These are phyloP conservation scores for Chaetodon auriga DNA, from an alignment of 2,113 vertebrate genomes.

Conservation along the genomic window DNA sequence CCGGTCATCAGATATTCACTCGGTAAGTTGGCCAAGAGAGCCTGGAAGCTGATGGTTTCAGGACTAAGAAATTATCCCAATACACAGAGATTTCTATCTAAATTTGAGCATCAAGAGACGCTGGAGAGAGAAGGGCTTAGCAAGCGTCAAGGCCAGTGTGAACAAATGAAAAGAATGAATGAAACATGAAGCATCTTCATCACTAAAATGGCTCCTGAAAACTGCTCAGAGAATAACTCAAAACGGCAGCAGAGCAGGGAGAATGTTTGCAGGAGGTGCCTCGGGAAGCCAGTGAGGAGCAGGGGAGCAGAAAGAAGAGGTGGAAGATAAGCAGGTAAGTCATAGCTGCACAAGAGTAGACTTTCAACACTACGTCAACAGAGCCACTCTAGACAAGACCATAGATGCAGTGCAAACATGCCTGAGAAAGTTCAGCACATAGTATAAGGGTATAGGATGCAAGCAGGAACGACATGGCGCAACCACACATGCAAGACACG, in stretches of 20 bases:
- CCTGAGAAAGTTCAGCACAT: neutral
- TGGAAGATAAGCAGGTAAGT: neutral
- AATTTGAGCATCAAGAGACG: neutral
- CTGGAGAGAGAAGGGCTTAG: slow-evolving; percentile 7
- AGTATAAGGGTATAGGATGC: neutral
- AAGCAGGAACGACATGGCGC: neutral
- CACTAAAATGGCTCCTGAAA: slow-evolving; percentile 26
- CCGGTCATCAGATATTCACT: neutral
- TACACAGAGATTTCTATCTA: neutral
- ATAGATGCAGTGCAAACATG: neutral
- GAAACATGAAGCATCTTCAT: slow-evolving; percentile 18
- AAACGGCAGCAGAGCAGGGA: slow-evolving; percentile 13
- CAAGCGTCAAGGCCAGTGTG: neutral
- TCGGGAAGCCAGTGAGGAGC: neutral
- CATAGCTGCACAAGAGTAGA: neutral
- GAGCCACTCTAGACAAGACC: too few species aligned
- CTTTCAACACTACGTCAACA: neutral
- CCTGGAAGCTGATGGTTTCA: neutral
- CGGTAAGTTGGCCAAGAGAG: neutral
- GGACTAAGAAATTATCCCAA: too few species aligned
- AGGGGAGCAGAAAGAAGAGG: neutral
- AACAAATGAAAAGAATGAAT: slow-evolving; percentile 1
- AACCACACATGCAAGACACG: neutral
- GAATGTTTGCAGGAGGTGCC: neutral
- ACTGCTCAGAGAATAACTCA: slow-evolving; percentile 13